Percentiles rank a stretch among this genome's conserved stretches.
Conservation (phyloP, 2,888 invertebrate genomes). For the Cryptocephalus primarius region DNA sequence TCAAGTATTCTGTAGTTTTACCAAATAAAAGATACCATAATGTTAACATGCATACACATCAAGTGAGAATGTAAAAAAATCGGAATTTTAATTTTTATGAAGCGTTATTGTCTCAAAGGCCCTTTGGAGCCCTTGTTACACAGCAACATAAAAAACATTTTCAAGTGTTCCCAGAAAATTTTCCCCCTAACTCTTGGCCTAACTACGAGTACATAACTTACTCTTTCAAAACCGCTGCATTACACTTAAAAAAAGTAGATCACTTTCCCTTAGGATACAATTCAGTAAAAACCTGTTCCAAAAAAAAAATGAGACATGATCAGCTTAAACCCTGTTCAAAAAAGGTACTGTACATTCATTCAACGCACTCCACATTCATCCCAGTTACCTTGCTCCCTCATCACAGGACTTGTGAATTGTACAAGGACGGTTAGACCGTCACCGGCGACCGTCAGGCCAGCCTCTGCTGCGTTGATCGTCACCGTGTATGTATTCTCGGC, state of each 20-base stretch:
- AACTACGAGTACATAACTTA: no score
- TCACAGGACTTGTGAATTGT: slow-evolving; percentile 83
- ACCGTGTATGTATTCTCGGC: slow-evolving; percentile 75
- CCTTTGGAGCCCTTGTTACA: no score
- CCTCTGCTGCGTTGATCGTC: slow-evolving; percentile 72
- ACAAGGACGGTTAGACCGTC: slow-evolving; percentile 72
- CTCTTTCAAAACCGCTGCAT: no score
- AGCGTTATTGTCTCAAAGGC: no score
- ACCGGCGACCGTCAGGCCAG: slow-evolving; percentile 74
- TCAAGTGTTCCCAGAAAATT: no score
- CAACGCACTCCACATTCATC: slow-evolving; percentile 6
- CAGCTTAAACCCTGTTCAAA: slow-evolving; percentile 35
- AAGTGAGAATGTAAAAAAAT: no score
- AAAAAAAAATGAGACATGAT: slow-evolving; percentile 4
- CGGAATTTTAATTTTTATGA: no score
- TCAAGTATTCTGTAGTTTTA: not conserved
- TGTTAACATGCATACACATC: no score
- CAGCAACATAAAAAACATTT: not conserved
- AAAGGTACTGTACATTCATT: slow-evolving; percentile 30
- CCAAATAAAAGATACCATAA: not conserved
- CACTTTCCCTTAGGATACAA: no score
- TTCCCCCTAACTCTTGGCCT: no score
- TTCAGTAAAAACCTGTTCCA: not conserved
- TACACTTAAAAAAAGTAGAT: no score
- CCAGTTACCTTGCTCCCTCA: slow-evolving; percentile 67